Base-by-base conservation (phyloP, 2,113 vertebrate genomes). In the Rhynchopsitta pachyrhyncha region DNA sequence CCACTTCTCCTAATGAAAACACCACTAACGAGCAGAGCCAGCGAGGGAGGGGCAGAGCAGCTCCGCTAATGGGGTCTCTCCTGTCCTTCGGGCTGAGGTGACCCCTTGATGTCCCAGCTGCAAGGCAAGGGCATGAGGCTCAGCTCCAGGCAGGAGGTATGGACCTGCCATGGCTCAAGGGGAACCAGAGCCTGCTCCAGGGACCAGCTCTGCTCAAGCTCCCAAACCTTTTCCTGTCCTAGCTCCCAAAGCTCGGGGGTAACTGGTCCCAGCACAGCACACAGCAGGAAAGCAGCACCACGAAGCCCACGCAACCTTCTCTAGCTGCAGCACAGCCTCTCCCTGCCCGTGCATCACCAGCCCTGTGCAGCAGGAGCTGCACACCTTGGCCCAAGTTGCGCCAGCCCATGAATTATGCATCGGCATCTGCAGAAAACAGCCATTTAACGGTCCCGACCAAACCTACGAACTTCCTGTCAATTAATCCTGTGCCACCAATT, bases 1-100 rank as follows among this genome's bases (percentile, higher is more conserved):
- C 92, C 96, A 97, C 97, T 97, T 97, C 86, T 82, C 85, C 90
- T 97, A 97, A 97, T 97, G 97, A 97, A 97, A 97, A 93, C 95
- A 95, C 85, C 82, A 27, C 91, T 97, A 91, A 97, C 78, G 94
- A 96, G 88, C 47, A 55, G 63, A 77, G 91, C 69, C 91, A 92
- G 63, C 1, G 3, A 67, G 46, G 37, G 41, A 79, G 49, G 28
- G 44, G 73, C 60, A 31, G 63, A n/a, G 52, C 62, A 82, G 83
- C 67, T 76, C 74, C 11, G 10, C n/a, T 69, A 52, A 60, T 1
- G 10, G 80, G 52, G 62, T 75, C 50, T 86, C 64, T 83, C 37
- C 78, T 50, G 60, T 63, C 60, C 55, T 80, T 62, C 13, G 41
- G 57, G 64, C 29, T 91, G 37, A 31, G 0, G 0, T 0, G 0